A percentile compares a stretch with the other conserved stretches of the same genome.
Conservation (phyloP, 2,888 invertebrate species). For the Campoletis raptor region DNA sequence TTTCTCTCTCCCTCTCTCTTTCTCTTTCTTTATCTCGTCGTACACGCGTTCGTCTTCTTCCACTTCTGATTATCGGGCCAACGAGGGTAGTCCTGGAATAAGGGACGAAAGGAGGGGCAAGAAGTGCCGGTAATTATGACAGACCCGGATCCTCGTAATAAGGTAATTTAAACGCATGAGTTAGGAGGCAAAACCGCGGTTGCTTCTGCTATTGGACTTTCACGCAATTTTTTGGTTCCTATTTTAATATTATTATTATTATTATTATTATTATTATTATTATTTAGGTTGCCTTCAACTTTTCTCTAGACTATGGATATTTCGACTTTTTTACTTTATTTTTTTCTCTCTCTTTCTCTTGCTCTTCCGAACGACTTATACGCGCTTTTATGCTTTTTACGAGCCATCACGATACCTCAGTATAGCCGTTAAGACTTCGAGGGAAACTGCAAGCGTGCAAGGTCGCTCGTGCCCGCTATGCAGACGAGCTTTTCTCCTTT, state of each 20-base stretch:
- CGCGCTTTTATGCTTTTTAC: conserved; percentile 74
- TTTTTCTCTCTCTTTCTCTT: conserved; percentile 33
- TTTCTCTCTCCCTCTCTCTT: conserved; percentile 28
- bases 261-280: conserved; percentile 1
- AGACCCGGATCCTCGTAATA: conserved; percentile 79
- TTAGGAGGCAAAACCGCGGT: conserved; percentile 77
- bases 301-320: conserved; percentile 40
- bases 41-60: conserved; percentile 15
- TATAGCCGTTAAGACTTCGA: conserved; percentile 61
- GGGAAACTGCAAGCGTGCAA: conserved; percentile 31
- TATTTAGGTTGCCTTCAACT: conserved; percentile 27
- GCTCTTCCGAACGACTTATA: conserved; percentile 63
- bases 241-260: background rate
- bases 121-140: conserved; percentile 80
- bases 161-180: conserved; percentile 84
- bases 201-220: conserved; percentile 61
- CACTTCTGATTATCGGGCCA: conserved; percentile 27
- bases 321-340: background rate
- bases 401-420: conserved; percentile 72
- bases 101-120: conserved; percentile 1
- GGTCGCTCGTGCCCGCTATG: conserved; percentile 10
- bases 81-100: background rate
- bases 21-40: conserved; percentile 24
- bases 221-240: conserved; percentile 56
- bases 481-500: background rate